Conservation (phyloP, 30 jellyfish, hydroid and myxozoan species). For the Hydra vulgaris region DNA sequence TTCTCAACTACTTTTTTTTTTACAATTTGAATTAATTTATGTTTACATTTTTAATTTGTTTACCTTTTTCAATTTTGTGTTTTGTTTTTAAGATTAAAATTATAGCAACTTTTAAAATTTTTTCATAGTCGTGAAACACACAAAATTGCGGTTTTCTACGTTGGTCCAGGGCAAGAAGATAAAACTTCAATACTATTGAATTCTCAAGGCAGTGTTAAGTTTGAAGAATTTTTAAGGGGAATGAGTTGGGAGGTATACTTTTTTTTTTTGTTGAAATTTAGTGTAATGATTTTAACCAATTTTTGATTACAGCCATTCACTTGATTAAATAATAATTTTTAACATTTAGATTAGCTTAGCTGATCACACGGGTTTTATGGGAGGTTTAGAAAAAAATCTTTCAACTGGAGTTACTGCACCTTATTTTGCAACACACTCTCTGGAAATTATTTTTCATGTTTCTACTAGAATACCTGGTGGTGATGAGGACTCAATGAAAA, state of each 20-base stretch:
- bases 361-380: slow-evolving; percentile 93
- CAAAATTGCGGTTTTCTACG: slow-evolving; percentile 91
- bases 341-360: slow-evolving; percentile 66
- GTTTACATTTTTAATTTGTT: too few species aligned
- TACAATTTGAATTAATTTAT: too few species aligned
- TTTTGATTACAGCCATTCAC: not conserved
- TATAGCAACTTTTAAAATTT: not conserved
- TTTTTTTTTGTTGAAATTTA: not conserved
- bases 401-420: slow-evolving; percentile 86
- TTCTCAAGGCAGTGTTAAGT: slow-evolving; percentile 55
- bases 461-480: slow-evolving; percentile 86
- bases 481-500: slow-evolving; percentile 66
- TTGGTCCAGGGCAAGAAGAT: slow-evolving; percentile 94
- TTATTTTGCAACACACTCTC: slow-evolving; percentile 70
- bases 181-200: slow-evolving; percentile 71
- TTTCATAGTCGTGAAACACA: slow-evolving; percentile 86
- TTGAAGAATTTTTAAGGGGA: slow-evolving; percentile 76
- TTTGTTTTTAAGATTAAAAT: not conserved
- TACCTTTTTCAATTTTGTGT: not conserved
- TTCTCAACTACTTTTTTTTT: too few species aligned
- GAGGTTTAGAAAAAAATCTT: slow-evolving; percentile 82
- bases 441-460: slow-evolving; percentile 84
- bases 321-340: too few species aligned
- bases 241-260: slow-evolving; percentile 91
- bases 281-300: not conserved